Evolutionary conservation across 1,140 invertebrate species (phyloP), one percentile per base, ranked within the genome.

Genomic region (Chelonus insularis): DNA sequence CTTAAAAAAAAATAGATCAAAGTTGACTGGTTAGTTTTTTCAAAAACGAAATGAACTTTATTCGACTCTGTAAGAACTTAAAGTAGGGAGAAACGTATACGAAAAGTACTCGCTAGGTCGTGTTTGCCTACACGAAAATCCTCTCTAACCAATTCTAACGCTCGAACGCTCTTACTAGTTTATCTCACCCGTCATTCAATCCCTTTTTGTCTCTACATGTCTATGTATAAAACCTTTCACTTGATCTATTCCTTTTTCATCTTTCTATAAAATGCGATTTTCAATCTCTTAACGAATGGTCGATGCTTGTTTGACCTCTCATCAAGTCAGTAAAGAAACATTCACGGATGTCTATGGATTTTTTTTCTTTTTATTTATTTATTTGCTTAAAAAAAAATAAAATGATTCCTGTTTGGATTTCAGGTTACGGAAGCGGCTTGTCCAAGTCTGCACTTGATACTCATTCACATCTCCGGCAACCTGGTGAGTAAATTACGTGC

Each of bases 401-500:
- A 60, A 20, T 12, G 25, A 58, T 67, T 67, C 65, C 61, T 76
- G 76, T 83, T 70, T 69, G 69, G 75, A 68, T 87, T 88, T 18
- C 80, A 91, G 89, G 89, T 72, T 92, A 91, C 83, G 86, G 88
- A 69, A 87, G 87, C 72, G 91, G 92, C 82, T 86, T 89, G 78
- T 85, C 86, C 39, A 92, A 93, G 81, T 87, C 90, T 66, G 88
- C 89, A 60, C 78, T 92, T 72, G 91, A 93, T 78, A 88, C 91
- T 56, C 91, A 93, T 79, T 87, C 89, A 69, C 91, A 93, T 84
- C 85, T 93, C 67, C 85, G 91, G 77, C 91, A 93, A 84, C 91
- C 91, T 84, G 91, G 91, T 93, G 82, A 78, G 72, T 78, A 8
- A 39, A 21, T n/a, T n/a, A n/a, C n/a, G n/a, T n/a, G n/a, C n/a